phyloP scores from a whole-genome alignment of 2,797 vertebrate genomes.

The Mormyrus proboscirostris region DNA sequence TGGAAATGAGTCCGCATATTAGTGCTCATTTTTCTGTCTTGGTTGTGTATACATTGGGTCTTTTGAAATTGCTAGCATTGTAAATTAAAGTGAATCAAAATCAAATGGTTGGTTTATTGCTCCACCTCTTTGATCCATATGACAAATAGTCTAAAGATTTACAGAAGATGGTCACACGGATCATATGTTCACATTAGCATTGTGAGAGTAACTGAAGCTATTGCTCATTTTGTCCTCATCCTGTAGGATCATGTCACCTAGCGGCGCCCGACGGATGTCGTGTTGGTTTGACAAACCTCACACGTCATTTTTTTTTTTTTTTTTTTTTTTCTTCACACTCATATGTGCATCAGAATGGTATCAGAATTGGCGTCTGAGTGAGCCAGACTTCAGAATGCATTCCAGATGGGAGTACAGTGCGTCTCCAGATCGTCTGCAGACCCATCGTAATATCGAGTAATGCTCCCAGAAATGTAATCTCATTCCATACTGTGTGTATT shows the following conservation, averaged over 20 bases:
- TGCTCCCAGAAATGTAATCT: conserved; percentile 3
- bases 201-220: not conserved
- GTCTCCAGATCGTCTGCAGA: not conserved
- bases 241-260: not conserved
- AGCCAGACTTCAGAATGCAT: not conserved
- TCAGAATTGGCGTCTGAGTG: not conserved
- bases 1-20: not conserved
- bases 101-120: not conserved
- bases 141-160: not conserved
- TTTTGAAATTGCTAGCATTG: not conserved
- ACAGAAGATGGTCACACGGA: not conserved
- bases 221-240: not conserved
- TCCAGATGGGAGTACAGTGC: not conserved
- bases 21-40: not conserved
- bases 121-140: not conserved
- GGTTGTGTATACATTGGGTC: not conserved
- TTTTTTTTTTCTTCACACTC: not conserved
- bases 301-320: not conserved
- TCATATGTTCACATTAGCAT: not conserved
- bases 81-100: not conserved
- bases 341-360: not conserved
- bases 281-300: not conserved
- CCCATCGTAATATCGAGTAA: conserved; percentile 15
- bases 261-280: not conserved
- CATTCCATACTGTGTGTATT: not conserved